Percentiles rank a stretch among this genome's conserved stretches.
Evolutionary conservation across 2,888 invertebrate species (phyloP).

Genomic region (Fissipunctia ypsillon): DNA sequence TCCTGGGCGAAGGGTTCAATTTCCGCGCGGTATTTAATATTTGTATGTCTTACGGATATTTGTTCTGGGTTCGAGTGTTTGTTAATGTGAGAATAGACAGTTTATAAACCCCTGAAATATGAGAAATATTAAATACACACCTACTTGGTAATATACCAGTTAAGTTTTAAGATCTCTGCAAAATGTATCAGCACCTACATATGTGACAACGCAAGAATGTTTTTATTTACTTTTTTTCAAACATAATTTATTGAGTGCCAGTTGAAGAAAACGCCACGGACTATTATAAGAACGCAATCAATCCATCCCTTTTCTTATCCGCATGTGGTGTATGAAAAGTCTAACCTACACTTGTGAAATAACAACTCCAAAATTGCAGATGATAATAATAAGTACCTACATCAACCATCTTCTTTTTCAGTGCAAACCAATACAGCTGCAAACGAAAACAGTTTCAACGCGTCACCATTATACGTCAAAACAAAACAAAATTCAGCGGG

Average conservation of each 20-base stretch:
- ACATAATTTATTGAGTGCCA: background rate
- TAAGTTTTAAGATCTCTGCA: too few relatives aligned
- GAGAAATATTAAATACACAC: background rate
- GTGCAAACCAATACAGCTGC: slow-evolving; percentile 55
- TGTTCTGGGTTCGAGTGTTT: slow-evolving; percentile 18
- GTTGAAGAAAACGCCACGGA: background rate
- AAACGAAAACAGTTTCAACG: slow-evolving; percentile 65
- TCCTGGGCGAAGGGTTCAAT: background rate
- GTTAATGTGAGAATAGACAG: background rate
- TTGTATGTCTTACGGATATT: slow-evolving; percentile 18
- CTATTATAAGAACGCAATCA: background rate
- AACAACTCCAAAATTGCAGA: slow-evolving; percentile 31
- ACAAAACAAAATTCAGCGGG: slow-evolving; percentile 80
- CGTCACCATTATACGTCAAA: slow-evolving; percentile 70
- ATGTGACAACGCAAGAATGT: background rate
- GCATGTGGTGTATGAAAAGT: background rate
- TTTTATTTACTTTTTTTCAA: background rate
- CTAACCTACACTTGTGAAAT: background rate
- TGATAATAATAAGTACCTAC: too few relatives aligned
- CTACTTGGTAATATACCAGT: too few relatives aligned
- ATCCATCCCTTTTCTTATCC: background rate
- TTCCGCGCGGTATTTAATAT: slow-evolving; percentile 10
- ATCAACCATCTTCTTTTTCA: slow-evolving; percentile 61
- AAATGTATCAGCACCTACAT: too few relatives aligned
- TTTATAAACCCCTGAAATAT: background rate